Base-by-base conservation (phyloP, 2,113 vertebrate species). In the Oxyruncus cristatus region DNA sequence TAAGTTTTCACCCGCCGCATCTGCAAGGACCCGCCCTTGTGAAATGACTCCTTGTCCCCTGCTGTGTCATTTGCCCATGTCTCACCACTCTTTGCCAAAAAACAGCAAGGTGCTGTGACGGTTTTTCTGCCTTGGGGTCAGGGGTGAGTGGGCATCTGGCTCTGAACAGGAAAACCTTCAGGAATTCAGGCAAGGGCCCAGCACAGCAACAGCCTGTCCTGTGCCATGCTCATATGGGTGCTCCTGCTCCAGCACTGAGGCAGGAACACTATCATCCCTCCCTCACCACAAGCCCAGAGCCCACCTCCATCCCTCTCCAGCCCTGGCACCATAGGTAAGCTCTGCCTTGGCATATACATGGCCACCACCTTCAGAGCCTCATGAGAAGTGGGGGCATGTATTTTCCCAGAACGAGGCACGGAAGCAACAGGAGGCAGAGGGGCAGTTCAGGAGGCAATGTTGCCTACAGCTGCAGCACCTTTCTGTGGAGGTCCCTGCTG, bases 331-430 rank as follows among this genome's bases (percentile, higher is more conserved):
- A 37, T 0, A 0, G 22, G 42, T 59, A 44, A 83, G 67, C 62
- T 79, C n/a, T 86, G 22, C 66, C 28, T 50, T 26, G 30, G 37
- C 37, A 39, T 0, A 0, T 56, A 74, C 10, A 12, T 2, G 14
- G 49, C n/a, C 65, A 49, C 9, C 41, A 53, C 50, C n/a, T 62
- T 44, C 42, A 42, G 12, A 52, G 50, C 22, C 58, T 23, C 2
- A 2, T 2, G 5, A 23, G 61, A 92, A 74, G n/a, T 1, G 2
- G 6, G 0, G 16, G 12, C 32, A 33, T 59, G 16, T 55, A 16
- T 77, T 61, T 86, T 86, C 46, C 46, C 77, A 81, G 33, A 18
- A 24, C 46, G 39, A 23, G 37, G 30, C 63, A 83, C 35, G 55
- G 53, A 39, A 95, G 41, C 42, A 93, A 76, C 33, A 19, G 10